Conservation (phyloP, 2,797 vertebrate genomes). For the Karalla daura region DNA sequence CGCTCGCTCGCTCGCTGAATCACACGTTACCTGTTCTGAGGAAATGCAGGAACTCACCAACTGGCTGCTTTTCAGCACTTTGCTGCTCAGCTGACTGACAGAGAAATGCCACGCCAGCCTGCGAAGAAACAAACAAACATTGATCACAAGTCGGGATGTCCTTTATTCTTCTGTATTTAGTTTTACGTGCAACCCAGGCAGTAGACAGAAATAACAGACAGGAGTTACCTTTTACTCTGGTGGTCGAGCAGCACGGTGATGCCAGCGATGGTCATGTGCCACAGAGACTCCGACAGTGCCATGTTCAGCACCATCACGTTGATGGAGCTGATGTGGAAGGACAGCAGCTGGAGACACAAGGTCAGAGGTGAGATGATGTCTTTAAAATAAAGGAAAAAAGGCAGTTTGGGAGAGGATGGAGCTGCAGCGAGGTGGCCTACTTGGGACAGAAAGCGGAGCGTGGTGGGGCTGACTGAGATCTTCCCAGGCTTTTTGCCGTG, state of each 20-base stretch:
- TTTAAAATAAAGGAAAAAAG: too few species aligned
- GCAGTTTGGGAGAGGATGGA: background rate
- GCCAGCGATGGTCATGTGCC: slow-evolving; percentile 93
- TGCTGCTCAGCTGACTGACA: slow-evolving; percentile 93
- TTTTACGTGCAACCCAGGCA: too few species aligned
- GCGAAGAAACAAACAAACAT: background rate
- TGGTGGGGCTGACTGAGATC: slow-evolving; percentile 83
- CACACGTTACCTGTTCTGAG: background rate
- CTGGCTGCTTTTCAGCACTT: slow-evolving; percentile 95
- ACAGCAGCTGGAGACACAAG: slow-evolving; percentile 85
- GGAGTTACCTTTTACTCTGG: slow-evolving; percentile 88
- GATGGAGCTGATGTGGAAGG: slow-evolving; percentile 92
- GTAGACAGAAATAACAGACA: background rate
- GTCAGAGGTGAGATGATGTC: slow-evolving; percentile 7
- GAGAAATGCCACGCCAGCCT: slow-evolving; percentile 90
- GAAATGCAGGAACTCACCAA: slow-evolving; percentile 81
- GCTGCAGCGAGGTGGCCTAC: slow-evolving; percentile 68
- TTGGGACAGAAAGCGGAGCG: slow-evolving; percentile 90
- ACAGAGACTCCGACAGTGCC: slow-evolving; percentile 92
- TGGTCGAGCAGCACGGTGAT: slow-evolving; percentile 89
- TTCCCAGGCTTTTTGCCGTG: slow-evolving; percentile 71
- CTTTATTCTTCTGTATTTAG: background rate
- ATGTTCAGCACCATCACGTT: slow-evolving; percentile 96
- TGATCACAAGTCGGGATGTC: background rate
- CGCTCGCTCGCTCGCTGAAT: too few species aligned